Percentiles rank a stretch among this genome's conserved stretches.
Evolutionary conservation across 2,113 vertebrate genomes (phyloP).

Genomic region (Engystomops pustulosus): DNA sequence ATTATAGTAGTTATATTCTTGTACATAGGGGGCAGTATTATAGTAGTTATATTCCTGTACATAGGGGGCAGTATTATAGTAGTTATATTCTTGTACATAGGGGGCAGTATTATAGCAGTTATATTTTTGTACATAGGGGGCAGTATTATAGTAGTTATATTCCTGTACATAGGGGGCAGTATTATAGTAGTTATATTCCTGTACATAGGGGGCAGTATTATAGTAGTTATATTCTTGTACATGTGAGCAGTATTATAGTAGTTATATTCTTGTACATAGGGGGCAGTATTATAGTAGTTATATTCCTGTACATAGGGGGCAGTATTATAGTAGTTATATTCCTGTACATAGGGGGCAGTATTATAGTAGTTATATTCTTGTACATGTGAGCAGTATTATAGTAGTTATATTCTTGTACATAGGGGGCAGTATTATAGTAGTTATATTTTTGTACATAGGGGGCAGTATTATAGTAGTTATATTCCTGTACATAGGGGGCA

Average conservation of each 20-base stretch:
- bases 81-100: too few relatives aligned
- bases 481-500: background rate
- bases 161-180: background rate
- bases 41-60: too few relatives aligned
- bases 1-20: too few relatives aligned
- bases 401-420: too few relatives aligned
- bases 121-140: too few relatives aligned
- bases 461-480: background rate
- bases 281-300: background rate
- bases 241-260: background rate
- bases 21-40: too few relatives aligned
- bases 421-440: background rate
- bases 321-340: too few relatives aligned
- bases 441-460: background rate
- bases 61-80: too few relatives aligned
- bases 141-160: conserved; percentile 1
- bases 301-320: background rate
- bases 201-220: conserved; percentile 6
- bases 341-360: too few relatives aligned
- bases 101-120: too few relatives aligned
- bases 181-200: conserved; percentile 3
- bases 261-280: conserved; percentile 5
- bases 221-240: conserved; percentile 9
- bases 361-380: conserved; percentile 3
- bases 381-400: too few relatives aligned